Evolutionary conservation across 2,113 vertebrate species (phyloP).

Genomic region (Gymnorhina tibicen): DNA sequence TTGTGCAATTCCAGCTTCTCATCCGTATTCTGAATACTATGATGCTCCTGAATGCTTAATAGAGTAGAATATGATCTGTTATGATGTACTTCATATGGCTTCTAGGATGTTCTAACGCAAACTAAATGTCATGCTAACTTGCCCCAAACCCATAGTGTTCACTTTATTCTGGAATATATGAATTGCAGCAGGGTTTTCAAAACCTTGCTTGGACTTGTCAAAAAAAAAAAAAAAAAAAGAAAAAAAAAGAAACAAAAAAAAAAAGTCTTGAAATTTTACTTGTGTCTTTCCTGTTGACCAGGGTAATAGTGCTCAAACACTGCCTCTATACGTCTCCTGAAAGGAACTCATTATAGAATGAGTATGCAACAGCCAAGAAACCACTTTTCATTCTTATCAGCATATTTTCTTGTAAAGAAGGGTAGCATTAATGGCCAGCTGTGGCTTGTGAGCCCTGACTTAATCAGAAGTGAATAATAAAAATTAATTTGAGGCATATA

Average conservation of each 20-base stretch:
- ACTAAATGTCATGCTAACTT: slow-evolving; percentile 12
- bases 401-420: slow-evolving; percentile 33
- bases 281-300: background rate
- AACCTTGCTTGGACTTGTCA: background rate
- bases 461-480: slow-evolving; percentile 11
- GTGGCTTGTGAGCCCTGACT: slow-evolving; percentile 24
- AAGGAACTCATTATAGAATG: slow-evolving; percentile 20
- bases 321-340: background rate
- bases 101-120: background rate
- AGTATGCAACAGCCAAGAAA: slow-evolving; percentile 35
- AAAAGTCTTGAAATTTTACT: background rate
- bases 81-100: background rate
- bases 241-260: background rate
- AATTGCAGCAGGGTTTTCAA: background rate
- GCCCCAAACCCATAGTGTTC: background rate
- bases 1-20: slow-evolving; percentile 26
- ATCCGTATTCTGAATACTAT: slow-evolving; percentile 14
- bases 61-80: background rate
- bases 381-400: slow-evolving; percentile 48
- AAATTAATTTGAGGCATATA: slow-evolving; percentile 22
- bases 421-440: slow-evolving; percentile 35
- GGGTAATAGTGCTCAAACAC: background rate
- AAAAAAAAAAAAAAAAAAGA: background rate
- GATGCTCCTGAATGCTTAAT: slow-evolving; percentile 11
- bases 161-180: background rate